A percentile compares a stretch with the other conserved stretches of the same genome.
phyloP scores from a whole-genome alignment of 2,113 vertebrate species.

The Mesocricetus auratus region DNA sequence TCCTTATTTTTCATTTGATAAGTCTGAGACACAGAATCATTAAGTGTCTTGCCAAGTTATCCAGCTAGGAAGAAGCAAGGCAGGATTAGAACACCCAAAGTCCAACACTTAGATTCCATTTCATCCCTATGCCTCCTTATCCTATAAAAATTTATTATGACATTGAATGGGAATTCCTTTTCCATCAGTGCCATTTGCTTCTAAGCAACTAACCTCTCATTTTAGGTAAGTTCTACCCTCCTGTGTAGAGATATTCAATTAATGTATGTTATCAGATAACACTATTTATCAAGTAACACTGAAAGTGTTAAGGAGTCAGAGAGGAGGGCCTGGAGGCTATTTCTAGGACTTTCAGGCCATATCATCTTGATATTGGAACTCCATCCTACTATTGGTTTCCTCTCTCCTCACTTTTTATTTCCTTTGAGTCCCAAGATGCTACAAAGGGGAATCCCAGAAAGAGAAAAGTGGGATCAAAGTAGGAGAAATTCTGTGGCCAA shows the following conservation, averaged over 20 bases:
- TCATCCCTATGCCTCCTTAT: background rate
- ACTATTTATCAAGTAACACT: background rate
- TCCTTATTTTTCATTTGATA: background rate
- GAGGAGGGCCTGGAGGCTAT: background rate
- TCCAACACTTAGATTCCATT: background rate
- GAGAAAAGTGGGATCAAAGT: background rate
- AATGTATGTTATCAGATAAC: background rate
- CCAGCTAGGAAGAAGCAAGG: slow-evolving; percentile 3
- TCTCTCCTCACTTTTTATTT: slow-evolving; percentile 1
- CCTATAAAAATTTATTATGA: background rate
- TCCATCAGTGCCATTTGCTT: background rate
- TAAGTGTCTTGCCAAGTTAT: background rate
- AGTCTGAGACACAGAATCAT: background rate
- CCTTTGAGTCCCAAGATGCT: background rate
- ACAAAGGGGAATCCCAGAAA: slow-evolving; percentile 13
- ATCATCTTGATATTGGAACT: background rate
- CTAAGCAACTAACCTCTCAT: background rate
- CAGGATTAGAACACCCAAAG: background rate
- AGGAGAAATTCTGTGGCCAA: background rate
- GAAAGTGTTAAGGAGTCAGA: background rate
- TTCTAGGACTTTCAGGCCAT: background rate
- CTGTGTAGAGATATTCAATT: background rate
- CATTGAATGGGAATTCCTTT: background rate
- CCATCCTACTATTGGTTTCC: background rate
- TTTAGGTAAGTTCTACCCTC: background rate